These are phyloP conservation scores for Panopea generosa DNA, from an alignment of 2,888 invertebrate genomes.

Conservation along the genomic window DNA sequence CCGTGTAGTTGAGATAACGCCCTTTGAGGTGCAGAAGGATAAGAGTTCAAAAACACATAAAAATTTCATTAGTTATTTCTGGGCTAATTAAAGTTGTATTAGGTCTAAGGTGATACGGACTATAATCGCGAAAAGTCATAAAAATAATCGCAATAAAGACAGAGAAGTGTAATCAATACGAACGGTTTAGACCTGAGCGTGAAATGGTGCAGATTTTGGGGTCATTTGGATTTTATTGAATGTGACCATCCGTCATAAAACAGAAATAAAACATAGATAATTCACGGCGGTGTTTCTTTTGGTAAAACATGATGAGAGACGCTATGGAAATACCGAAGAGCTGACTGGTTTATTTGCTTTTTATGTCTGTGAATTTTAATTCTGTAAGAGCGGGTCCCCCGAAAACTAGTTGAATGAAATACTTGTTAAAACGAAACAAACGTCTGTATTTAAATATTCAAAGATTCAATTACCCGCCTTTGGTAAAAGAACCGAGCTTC, in stretches of 20 bases:
- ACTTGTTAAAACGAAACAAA: no score
- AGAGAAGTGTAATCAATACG: slow-evolving; percentile 42
- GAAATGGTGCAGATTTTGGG: slow-evolving; percentile 53
- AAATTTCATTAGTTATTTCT: slow-evolving; percentile 61
- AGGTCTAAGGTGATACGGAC: slow-evolving; percentile 9
- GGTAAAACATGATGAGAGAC: slow-evolving; percentile 26
- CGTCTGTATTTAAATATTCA: no score
- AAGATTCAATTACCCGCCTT: no score
- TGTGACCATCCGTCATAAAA: slow-evolving; percentile 57
- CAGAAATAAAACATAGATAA: slow-evolving; percentile 43
- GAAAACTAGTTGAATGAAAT: no score
- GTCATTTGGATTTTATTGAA: slow-evolving; percentile 58
- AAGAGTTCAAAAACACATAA: slow-evolving; percentile 52
- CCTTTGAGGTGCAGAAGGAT: slow-evolving; percentile 40
- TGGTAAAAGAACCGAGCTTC: no score
- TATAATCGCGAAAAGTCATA: slow-evolving; percentile 31
- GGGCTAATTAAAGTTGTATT: slow-evolving; percentile 54
- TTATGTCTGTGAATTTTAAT: slow-evolving; percentile 1
- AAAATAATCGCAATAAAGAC: slow-evolving; percentile 44
- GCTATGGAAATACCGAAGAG: slow-evolving; percentile 27
- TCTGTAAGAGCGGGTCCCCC: no score
- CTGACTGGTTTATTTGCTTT: slow-evolving; percentile 26
- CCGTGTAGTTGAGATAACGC: slow-evolving; percentile 36
- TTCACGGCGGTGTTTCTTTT: slow-evolving; percentile 25
- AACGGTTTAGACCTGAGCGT: slow-evolving; percentile 42